Evolutionary conservation across 2,113 vertebrate species (phyloP), one percentile per base, ranked within the genome.

Genomic region (Engraulis encrasicolus): DNA sequence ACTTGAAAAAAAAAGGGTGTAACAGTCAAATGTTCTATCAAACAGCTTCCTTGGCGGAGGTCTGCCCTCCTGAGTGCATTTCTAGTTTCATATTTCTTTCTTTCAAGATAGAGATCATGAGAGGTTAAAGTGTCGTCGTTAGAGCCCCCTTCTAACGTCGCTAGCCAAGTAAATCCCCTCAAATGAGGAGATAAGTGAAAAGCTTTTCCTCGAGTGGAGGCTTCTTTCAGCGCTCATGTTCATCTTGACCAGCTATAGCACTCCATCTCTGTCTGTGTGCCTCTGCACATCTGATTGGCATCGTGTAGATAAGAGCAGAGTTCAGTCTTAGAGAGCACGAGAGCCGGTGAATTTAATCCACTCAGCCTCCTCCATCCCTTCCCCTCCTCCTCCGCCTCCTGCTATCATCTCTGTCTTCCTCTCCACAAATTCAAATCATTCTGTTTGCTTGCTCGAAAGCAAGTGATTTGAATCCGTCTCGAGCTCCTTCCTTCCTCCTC

Each of bases 41-140:
- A n/a, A n/a, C n/a, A n/a, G n/a, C n/a, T n/a, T n/a, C n/a, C n/a
- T n/a, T n/a, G n/a, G n/a, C n/a, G n/a, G n/a, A n/a, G n/a, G n/a
- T n/a, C n/a, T n/a, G n/a, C n/a, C n/a, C n/a, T n/a, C n/a, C n/a
- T n/a, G n/a, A n/a, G n/a, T n/a, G n/a, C n/a, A n/a, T n/a, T n/a
- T n/a, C n/a, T n/a, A n/a, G n/a, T n/a, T n/a, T n/a, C n/a, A n/a
- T 23, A 52, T 80, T 50, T 18, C 17, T 80, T 52, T 45, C 9
- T 45, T 80, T 1, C n/a, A n/a, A 66, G 23, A 38, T 18, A 9
- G 36, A 54, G 19, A 20, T 2, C 34, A 6, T 14, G 45, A 31
- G 79, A 34, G 31, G 49, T 50, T 6, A 80, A 80, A 36, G 77
- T 37, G 81, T 82, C 66, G 20, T n/a, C 78, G 37, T 82, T 17